A percentile compares a stretch with the other conserved stretches of the same genome.
Evolutionary conservation across 2,113 vertebrate species (phyloP).

Genomic region (Centrocercus urophasianus): DNA sequence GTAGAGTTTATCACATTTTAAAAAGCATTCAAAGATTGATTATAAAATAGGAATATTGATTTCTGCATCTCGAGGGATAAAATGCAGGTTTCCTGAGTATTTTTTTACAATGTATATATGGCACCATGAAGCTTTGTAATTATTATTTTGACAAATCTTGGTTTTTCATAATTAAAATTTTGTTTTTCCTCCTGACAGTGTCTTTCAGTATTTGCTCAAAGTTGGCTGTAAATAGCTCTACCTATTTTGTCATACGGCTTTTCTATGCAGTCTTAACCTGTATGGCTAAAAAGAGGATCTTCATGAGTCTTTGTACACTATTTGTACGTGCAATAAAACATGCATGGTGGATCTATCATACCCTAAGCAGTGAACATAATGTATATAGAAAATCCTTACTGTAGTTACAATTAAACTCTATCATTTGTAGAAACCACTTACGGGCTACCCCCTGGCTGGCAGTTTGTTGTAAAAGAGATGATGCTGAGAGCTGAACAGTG

Average conservation of each 20-base stretch:
- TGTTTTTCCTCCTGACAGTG: constrained; percentile 75
- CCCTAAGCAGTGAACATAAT: constrained; percentile 80
- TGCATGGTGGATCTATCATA: constrained; percentile 57
- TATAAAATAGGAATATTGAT: constrained; percentile 71
- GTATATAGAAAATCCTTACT: constrained; percentile 71
- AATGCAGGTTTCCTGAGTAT: constrained; percentile 77
- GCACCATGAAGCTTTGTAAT: constrained; percentile 76
- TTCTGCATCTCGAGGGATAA: constrained; percentile 76
- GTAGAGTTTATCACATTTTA: constrained; percentile 67
- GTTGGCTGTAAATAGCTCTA: constrained; percentile 77
- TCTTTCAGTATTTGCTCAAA: constrained; percentile 75
- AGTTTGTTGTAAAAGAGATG: not conserved
- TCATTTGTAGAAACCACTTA: constrained; percentile 72
- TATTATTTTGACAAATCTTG: constrained; percentile 81
- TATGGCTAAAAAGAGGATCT: constrained; percentile 52
- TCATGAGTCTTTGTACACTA: constrained; percentile 76
- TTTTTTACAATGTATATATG: constrained; percentile 82
- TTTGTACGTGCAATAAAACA: constrained; percentile 80
- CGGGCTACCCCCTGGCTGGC: not conserved
- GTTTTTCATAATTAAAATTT: constrained; percentile 74
- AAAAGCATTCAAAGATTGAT: constrained; percentile 46
- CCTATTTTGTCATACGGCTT: constrained; percentile 80
- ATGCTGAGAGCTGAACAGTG: not conserved
- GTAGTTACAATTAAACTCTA: constrained; percentile 81
- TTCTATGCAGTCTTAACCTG: constrained; percentile 67